Evolutionary conservation across 2,797 vertebrate genomes (phyloP), one percentile per base, ranked within the genome.

Genomic region (Staurois parvus): DNA sequence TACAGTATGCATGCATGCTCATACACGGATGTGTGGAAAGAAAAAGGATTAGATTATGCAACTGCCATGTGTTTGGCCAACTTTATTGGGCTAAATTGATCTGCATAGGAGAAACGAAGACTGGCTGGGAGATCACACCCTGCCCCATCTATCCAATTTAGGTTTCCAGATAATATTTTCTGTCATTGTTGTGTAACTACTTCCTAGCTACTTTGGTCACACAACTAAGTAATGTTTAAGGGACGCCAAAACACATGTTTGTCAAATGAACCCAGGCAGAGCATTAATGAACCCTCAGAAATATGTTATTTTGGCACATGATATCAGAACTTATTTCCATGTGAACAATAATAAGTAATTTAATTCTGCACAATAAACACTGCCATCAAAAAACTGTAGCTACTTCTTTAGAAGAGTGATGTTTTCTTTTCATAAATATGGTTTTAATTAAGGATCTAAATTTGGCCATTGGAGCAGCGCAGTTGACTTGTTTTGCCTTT

Each of bases 401-500:
- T 48, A 28, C 15, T 67, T 21, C 8, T 68, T 29, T 67, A 42
- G 45, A 75, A 56, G 28, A 72, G n/a, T 13, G 15, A 8, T 21
- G 72, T 28, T 74, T n/a, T 48, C 13, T 26, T 72, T 70, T 32
- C 6, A 59, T 28, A 48, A 59, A 37, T 73, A 72, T 62, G 69
- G 48, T 62, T 37, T 42, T 64, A 81, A 72, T 81, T 62, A 72
- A 29, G 42, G 48, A 56, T 81, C 68, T 37, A 34, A 59, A 72
- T 56, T 56, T 70, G 30, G 9, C 12, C 40, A 56, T 26, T 29
- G 3, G 28, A 21, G 9, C n/a, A 70, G 24, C 0, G 34, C 3
- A 37, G 59, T 69, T 17, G 67, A 45, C 17, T 68, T 68, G 28
- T 12, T 21, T 37, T 80, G 13, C 37, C 72, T 81, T 29, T 81